These are phyloP conservation scores for Sardinella longiceps DNA, from an alignment of 2,797 vertebrate species.

Conservation along the genomic window DNA sequence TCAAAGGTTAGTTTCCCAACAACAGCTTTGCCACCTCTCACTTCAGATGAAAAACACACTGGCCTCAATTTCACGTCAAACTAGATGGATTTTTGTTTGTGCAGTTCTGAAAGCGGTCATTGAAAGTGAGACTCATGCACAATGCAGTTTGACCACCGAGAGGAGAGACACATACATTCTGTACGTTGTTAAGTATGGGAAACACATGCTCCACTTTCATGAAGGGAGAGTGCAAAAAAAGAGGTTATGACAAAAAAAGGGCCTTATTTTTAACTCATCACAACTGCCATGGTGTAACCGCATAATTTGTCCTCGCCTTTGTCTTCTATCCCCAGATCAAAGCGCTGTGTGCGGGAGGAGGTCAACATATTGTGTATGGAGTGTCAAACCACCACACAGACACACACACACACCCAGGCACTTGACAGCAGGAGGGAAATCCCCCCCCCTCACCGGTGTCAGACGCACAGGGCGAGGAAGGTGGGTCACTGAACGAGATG, in stretches of 20 bases:
- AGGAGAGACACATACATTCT: not conserved
- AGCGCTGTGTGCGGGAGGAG: slow-evolving; percentile 32
- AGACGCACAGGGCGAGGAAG: slow-evolving; percentile 63
- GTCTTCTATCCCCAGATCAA: slow-evolving; percentile 62
- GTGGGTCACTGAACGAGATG: slow-evolving; percentile 53
- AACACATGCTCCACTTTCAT: not conserved
- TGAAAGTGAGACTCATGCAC: not conserved
- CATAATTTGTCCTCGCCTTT: slow-evolving; percentile 14
- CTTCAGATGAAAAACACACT: not conserved
- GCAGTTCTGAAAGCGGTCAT: not conserved
- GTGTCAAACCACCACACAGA: slow-evolving; percentile 34
- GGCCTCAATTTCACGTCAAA: not conserved
- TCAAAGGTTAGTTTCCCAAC: not conserved
- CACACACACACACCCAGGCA: slow-evolving; percentile 44
- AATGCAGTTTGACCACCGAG: not conserved
- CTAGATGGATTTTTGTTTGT: not conserved
- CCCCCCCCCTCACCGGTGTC: slow-evolving; percentile 43
- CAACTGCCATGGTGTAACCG: not conserved
- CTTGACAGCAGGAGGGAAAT: slow-evolving; percentile 69
- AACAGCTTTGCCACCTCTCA: not conserved
- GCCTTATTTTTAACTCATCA: slow-evolving; percentile 55
- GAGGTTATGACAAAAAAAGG: not conserved
- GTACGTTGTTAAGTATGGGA: not conserved
- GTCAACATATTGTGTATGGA: slow-evolving; percentile 46
- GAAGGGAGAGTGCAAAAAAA: slow-evolving; percentile 21